Evolutionary conservation across 2,888 invertebrate species (phyloP).

Genomic region (Timandra comae): DNA sequence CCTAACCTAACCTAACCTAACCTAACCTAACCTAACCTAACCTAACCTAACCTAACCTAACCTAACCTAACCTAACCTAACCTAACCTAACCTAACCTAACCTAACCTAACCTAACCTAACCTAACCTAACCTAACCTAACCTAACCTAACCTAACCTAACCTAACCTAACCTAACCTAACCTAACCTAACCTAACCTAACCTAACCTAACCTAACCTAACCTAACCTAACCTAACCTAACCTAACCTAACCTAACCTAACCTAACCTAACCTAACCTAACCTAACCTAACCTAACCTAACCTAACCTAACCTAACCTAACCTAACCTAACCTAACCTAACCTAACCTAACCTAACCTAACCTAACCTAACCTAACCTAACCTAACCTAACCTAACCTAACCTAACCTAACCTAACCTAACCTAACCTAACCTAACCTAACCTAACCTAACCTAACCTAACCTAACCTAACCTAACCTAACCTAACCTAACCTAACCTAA

Average conservation of each 20-base stretch:
- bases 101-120: conserved; percentile 13
- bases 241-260: conserved; percentile 12
- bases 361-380: conserved; percentile 10
- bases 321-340: conserved; percentile 7
- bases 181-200: conserved; percentile 11
- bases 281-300: conserved; percentile 6
- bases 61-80: conserved; percentile 12
- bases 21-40: conserved; percentile 13
- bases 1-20: conserved; percentile 11
- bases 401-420: conserved; percentile 25
- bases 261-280: conserved; percentile 4
- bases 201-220: conserved; percentile 11
- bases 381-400: conserved; percentile 11
- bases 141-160: conserved; percentile 13
- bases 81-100: conserved; percentile 15
- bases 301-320: conserved; percentile 5
- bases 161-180: conserved; percentile 11
- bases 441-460: conserved; percentile 19
- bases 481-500: conserved; percentile 11
- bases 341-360: conserved; percentile 5
- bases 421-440: conserved; percentile 23
- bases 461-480: conserved; percentile 12
- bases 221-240: conserved; percentile 13
- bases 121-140: conserved; percentile 13
- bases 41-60: conserved; percentile 16